Evolutionary conservation across 2,888 invertebrate genomes (phyloP).

Genomic region (Girardia tigrina): DNA sequence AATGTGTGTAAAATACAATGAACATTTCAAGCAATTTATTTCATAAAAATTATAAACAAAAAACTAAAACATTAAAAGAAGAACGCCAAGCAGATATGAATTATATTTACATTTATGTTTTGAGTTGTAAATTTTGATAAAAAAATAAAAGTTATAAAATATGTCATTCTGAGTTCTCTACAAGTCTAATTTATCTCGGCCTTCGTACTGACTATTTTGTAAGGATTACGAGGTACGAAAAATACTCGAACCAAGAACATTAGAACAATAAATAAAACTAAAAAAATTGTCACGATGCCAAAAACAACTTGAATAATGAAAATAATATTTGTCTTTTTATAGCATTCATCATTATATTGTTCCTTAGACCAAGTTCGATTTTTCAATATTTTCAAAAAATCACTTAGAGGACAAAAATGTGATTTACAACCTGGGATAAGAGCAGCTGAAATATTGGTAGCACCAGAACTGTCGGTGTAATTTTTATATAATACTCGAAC

Average conservation of each 20-base stretch:
- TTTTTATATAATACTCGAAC: background rate
- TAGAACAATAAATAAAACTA: background rate
- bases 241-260: background rate
- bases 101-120: too few species aligned
- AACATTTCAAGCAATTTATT: too few species aligned
- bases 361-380: background rate
- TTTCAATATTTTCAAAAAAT: background rate
- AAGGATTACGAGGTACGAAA: background rate
- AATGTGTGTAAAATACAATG: too few species aligned
- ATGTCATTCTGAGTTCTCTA: too few species aligned
- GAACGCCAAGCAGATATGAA: too few species aligned
- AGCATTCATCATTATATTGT: background rate
- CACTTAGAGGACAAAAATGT: background rate
- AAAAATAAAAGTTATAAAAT: too few species aligned
- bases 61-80: too few species aligned
- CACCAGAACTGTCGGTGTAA: background rate
- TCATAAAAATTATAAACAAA: too few species aligned
- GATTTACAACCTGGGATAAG: background rate
- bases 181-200: too few species aligned
- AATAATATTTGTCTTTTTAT: background rate
- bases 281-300: background rate
- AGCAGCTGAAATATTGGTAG: background rate
- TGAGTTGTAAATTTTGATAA: too few species aligned
- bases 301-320: background rate
- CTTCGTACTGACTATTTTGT: too few species aligned